A percentile compares a stretch with the other conserved stretches of the same genome.
These are phyloP conservation scores for Heliconius ismenius DNA, from an alignment of 2,888 invertebrate species.

Conservation along the genomic window DNA sequence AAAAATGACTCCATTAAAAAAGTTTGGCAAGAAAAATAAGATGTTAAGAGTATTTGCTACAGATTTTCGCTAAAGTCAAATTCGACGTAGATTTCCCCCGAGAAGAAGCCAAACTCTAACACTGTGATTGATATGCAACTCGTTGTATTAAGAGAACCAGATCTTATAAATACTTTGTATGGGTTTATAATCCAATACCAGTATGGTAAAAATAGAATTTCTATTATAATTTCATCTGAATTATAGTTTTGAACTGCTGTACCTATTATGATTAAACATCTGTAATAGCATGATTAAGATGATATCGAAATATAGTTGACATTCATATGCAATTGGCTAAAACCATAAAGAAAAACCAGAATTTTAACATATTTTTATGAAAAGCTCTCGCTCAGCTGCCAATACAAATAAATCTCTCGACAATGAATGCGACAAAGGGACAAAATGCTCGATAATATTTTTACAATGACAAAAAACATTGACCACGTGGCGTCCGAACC, in stretches of 20 bases:
- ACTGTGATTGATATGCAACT: conserved; percentile 41
- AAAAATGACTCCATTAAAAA: conserved; percentile 17
- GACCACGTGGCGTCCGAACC: conserved; percentile 76
- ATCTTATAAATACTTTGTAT: conserved; percentile 9
- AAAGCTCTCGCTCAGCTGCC: conserved; percentile 46
- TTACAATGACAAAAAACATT: conserved; percentile 69
- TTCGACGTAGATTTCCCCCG: conserved; percentile 39
- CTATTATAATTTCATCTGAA: background rate
- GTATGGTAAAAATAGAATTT: background rate
- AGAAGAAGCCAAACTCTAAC: conserved; percentile 35
- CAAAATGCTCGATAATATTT: conserved; percentile 70
- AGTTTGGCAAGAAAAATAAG: conserved; percentile 29
- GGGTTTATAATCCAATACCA: background rate
- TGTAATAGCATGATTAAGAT: background rate
- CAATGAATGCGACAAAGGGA: conserved; percentile 50
- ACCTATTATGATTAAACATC: background rate
- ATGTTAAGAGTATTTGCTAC: conserved; percentile 31
- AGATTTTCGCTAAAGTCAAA: conserved; percentile 35
- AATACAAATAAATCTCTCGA: conserved; percentile 51
- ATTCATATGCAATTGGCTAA: background rate
- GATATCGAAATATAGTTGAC: background rate
- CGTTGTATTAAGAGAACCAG: conserved; percentile 40
- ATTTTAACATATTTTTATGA: conserved; percentile 7
- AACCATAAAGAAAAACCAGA: conserved; percentile 9
- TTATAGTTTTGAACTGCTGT: background rate